These are phyloP conservation scores for Phaenicophaeus curvirostris DNA, from an alignment of 2,797 vertebrate genomes.

Conservation along the genomic window DNA sequence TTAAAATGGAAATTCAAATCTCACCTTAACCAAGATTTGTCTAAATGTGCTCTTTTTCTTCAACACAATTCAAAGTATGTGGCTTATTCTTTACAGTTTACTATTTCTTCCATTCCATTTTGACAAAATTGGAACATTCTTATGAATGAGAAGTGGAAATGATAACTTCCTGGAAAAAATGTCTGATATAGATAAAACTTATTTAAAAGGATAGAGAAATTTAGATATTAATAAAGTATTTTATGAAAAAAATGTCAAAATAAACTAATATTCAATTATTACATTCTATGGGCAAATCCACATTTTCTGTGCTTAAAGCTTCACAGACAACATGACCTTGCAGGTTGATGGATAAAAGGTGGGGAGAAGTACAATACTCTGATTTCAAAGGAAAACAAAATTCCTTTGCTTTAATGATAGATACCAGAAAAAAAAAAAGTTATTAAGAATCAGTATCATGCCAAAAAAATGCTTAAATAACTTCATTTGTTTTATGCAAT, in stretches of 20 bases:
- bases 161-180: neutral
- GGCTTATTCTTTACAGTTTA: neutral
- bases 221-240: neutral
- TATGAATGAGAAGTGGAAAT: neutral
- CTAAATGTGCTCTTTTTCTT: neutral
- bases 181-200: neutral
- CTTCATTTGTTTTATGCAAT: neutral
- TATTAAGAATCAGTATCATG: neutral
- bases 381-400: neutral
- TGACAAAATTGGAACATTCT: neutral
- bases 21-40: neutral
- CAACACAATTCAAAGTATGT: neutral
- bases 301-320: neutral
- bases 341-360: neutral
- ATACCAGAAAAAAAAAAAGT: neutral
- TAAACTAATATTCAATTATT: neutral
- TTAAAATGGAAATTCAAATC: neutral
- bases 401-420: neutral
- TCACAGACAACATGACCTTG: neutral
- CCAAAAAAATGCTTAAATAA: neutral
- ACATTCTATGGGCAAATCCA: neutral
- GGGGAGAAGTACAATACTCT: neutral
- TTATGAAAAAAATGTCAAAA: neutral
- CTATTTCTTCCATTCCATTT: neutral
- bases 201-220: conserved; percentile 27